A percentile compares a stretch with the other conserved stretches of the same genome.
Conservation (phyloP, 2,888 invertebrate species). For the Caprella mutica region DNA sequence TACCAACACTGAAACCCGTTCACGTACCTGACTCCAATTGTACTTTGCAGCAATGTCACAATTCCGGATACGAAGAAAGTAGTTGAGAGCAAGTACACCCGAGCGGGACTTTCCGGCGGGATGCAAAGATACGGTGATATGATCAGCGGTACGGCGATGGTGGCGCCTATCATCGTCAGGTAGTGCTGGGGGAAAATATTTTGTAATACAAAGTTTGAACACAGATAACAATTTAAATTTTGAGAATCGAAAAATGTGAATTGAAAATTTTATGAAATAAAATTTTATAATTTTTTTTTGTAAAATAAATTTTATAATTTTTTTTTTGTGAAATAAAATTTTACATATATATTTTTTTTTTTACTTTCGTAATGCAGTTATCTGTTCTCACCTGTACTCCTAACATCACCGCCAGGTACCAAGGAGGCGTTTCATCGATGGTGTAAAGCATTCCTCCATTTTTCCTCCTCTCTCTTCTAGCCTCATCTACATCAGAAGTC, state of each 20-base stretch:
- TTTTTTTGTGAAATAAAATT: background rate
- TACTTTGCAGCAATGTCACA: conserved; percentile 59
- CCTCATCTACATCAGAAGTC: background rate
- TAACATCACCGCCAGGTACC: conserved; percentile 70
- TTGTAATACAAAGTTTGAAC: background rate
- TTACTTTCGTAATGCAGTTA: background rate
- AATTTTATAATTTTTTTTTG: background rate
- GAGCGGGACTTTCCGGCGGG: conserved; percentile 55
- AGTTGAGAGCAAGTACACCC: conserved; percentile 65
- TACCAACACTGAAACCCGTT: too few relatives aligned
- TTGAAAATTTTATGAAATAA: background rate
- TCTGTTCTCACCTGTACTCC: conserved; percentile 56
- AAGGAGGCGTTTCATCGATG: conserved; percentile 68
- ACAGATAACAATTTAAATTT: background rate
- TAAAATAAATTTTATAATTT: background rate
- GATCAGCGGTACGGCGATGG: conserved; percentile 36
- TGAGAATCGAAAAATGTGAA: background rate
- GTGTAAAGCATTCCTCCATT: conserved; percentile 47
- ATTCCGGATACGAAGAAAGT: conserved; percentile 73
- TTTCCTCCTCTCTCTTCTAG: background rate
- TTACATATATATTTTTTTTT: conserved; percentile 1
- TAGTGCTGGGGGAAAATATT: conserved; percentile 34
- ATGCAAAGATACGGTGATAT: conserved; percentile 35
- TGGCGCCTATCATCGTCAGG: conserved; percentile 36
- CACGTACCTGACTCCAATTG: conserved; percentile 56